These are phyloP conservation scores for Coptodon bakossiorum DNA, from an alignment of 2,113 vertebrate genomes.

Conservation along the genomic window DNA sequence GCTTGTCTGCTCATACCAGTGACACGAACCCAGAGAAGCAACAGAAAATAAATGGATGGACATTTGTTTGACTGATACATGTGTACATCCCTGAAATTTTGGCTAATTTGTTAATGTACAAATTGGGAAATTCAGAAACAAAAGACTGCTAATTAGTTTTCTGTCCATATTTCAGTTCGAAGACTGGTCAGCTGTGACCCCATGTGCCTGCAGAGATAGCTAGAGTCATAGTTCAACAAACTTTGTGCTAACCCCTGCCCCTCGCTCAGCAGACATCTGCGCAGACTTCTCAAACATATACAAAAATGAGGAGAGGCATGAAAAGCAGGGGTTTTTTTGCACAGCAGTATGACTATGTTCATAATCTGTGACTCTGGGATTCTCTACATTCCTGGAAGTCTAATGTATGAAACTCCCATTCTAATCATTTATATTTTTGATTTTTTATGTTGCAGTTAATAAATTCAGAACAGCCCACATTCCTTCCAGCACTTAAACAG, in stretches of 20 bases:
- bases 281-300: neutral
- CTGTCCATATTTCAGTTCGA: neutral
- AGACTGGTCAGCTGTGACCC: neutral
- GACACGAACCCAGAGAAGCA: neutral
- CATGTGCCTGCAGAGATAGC: neutral
- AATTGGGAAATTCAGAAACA: neutral
- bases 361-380: neutral
- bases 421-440: neutral
- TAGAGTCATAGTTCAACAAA: neutral
- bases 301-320: neutral
- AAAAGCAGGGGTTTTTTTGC: neutral
- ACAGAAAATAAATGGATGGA: neutral
- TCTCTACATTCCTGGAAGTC: neutral
- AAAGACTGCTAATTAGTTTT: neutral
- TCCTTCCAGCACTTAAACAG: neutral
- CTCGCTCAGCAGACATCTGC: neutral
- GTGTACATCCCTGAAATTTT: neutral
- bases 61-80: neutral
- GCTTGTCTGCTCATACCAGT: neutral
- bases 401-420: neutral
- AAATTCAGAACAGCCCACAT: neutral
- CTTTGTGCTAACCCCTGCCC: neutral
- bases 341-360: neutral
- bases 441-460: neutral
- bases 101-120: neutral